Conservation (phyloP, 2,113 vertebrate species). For the Hassar affinis region DNA sequence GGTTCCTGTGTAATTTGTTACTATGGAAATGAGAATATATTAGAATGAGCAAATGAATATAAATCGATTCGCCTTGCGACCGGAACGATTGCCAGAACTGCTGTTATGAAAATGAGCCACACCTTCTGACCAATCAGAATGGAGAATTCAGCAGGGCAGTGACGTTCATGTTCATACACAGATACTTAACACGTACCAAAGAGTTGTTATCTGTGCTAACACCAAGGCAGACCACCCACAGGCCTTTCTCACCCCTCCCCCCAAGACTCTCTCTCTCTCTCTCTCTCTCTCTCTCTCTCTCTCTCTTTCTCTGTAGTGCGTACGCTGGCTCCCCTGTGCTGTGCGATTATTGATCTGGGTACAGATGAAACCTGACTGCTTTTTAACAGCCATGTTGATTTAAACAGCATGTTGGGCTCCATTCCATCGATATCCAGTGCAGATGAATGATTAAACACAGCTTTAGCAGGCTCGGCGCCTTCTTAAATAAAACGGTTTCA, state of each 20-base stretch:
- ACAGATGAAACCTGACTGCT: conserved; percentile 49
- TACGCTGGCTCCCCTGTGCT: conserved; percentile 37
- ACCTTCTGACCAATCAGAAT: background rate
- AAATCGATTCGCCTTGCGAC: background rate
- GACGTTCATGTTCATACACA: conserved; percentile 18
- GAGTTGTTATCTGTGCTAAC: conserved; percentile 36
- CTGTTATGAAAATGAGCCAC: background rate
- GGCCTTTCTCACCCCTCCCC: background rate
- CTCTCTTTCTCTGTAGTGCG: conserved; percentile 13
- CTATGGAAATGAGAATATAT: background rate
- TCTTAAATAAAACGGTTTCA: conserved; percentile 43
- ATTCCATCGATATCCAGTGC: conserved; percentile 46
- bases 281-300: background rate
- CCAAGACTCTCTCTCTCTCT: background rate
- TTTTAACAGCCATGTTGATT: conserved; percentile 55
- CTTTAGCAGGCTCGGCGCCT: conserved; percentile 23
- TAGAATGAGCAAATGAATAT: background rate
- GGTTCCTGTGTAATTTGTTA: background rate
- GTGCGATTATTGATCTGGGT: conserved; percentile 47
- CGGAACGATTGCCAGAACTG: no score
- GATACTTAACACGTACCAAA: conserved; percentile 24
- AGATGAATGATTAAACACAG: conserved; percentile 55
- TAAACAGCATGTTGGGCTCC: conserved; percentile 48
- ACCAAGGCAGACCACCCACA: conserved; percentile 38
- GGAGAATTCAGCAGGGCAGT: background rate